Percentiles rank a stretch among this genome's conserved stretches.
These are phyloP conservation scores for Phymanthus crucifer DNA, from an alignment of 92 coral and sea anemone species.

Conservation along the genomic window DNA sequence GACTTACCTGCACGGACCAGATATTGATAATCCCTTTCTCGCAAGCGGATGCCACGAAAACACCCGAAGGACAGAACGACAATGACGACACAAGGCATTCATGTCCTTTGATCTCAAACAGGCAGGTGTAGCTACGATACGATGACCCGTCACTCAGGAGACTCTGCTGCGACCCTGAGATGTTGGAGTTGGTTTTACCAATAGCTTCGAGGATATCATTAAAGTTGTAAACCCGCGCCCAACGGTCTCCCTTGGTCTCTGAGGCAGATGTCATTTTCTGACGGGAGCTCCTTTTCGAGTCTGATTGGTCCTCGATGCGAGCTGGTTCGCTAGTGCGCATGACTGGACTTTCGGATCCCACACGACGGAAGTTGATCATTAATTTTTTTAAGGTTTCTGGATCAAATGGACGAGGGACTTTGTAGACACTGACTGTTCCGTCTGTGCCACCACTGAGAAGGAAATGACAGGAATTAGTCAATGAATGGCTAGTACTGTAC, in stretches of 20 bases:
- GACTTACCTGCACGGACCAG: slow-evolving; percentile 72
- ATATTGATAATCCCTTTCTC: slow-evolving; percentile 71
- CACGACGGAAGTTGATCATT: slow-evolving; percentile 43
- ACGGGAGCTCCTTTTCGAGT: not conserved
- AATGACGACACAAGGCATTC: slow-evolving; percentile 55
- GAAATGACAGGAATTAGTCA: not conserved
- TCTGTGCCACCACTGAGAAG: slow-evolving; percentile 65
- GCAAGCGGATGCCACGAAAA: slow-evolving; percentile 79
- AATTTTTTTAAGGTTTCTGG: slow-evolving; percentile 48
- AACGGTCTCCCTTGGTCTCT: slow-evolving; percentile 16
- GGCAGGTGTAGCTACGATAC: slow-evolving; percentile 16
- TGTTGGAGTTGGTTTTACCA: slow-evolving; percentile 19
- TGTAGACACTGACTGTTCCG: slow-evolving; percentile 64
- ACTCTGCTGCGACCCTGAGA: slow-evolving; percentile 27
- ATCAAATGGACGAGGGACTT: slow-evolving; percentile 60
- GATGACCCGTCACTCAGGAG: slow-evolving; percentile 1
- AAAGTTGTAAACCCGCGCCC: slow-evolving; percentile 26
- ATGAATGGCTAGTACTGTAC: too few relatives aligned
- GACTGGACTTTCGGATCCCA: slow-evolving; percentile 38
- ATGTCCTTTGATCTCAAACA: slow-evolving; percentile 70
- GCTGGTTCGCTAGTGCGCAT: slow-evolving; percentile 21
- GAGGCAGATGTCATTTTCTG: not conserved
- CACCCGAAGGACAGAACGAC: slow-evolving; percentile 61
- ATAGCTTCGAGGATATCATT: slow-evolving; percentile 39
- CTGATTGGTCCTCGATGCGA: not conserved